phyloP scores from a whole-genome alignment of 1,140 invertebrate genomes.

The Trichonephila inaurata region DNA sequence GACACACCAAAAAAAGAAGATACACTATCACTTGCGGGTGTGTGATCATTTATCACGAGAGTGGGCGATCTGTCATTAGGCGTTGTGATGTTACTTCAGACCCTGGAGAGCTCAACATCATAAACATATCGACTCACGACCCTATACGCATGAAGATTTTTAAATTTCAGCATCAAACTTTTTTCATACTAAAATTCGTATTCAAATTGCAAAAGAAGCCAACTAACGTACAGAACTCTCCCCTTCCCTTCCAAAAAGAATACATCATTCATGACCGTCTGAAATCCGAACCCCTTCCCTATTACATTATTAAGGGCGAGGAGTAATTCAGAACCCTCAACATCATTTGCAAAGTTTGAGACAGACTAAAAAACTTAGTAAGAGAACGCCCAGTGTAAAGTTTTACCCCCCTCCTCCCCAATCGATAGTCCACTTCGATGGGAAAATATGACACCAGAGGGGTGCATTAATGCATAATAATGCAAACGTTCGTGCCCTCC shows the following conservation, averaged over 20 bases:
- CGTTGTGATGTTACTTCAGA: too few relatives aligned
- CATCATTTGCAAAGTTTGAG: conserved; percentile 5
- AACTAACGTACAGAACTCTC: neutral
- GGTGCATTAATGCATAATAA: conserved; percentile 37
- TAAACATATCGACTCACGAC: too few relatives aligned
- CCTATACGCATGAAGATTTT: too few relatives aligned
- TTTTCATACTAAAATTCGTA: neutral
- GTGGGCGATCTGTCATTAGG: too few relatives aligned
- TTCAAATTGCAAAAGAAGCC: neutral
- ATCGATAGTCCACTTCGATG: neutral
- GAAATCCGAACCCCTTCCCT: neutral
- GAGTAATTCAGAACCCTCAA: neutral
- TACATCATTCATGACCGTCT: neutral
- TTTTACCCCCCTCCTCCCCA: neutral
- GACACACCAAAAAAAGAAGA: too few relatives aligned
- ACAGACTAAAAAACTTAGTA: neutral
- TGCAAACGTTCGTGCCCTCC: neutral
- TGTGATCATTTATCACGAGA: too few relatives aligned
- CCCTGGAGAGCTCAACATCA: too few relatives aligned
- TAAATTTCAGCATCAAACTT: neutral
- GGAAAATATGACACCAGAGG: neutral
- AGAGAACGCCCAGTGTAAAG: neutral
- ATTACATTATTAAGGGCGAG: neutral
- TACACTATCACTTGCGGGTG: too few relatives aligned
- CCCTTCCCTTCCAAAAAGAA: neutral